Percentiles rank a stretch among this genome's conserved stretches.
These are phyloP conservation scores for Platycheirus rosarum DNA, from an alignment of 2,888 invertebrate genomes.

Conservation along the genomic window DNA sequence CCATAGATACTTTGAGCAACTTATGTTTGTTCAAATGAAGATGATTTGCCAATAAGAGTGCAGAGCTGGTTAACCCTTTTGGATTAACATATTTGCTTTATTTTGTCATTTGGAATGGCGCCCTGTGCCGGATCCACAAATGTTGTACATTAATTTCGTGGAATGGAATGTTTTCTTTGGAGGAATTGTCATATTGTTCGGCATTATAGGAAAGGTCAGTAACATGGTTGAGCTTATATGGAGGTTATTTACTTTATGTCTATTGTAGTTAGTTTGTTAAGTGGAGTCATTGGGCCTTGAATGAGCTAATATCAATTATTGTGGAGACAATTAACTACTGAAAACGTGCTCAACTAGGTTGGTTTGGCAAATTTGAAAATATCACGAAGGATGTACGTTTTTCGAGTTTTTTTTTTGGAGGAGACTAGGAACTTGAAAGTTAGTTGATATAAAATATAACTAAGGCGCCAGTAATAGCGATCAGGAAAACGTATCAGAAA, in stretches of 20 bases:
- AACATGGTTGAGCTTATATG: slow-evolving; percentile 7
- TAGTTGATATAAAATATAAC: no score
- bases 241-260: slow-evolving; percentile 30
- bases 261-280: not conserved
- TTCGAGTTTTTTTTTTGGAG: not conserved
- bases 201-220: slow-evolving; percentile 28
- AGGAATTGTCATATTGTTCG: not conserved
- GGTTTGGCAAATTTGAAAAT: not conserved
- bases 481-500: no score
- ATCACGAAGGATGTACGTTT: not conserved
- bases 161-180: slow-evolving; percentile 10
- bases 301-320: slow-evolving; percentile 25
- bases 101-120: not conserved
- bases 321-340: slow-evolving; percentile 1
- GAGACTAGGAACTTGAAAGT: not conserved
- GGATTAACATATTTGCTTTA: slow-evolving; percentile 8
- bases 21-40: slow-evolving; percentile 72
- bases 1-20: slow-evolving; percentile 70
- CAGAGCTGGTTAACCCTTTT: slow-evolving; percentile 30
- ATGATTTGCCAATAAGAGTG: slow-evolving; percentile 71
- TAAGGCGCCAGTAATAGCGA: no score
- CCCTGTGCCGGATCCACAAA: not conserved
- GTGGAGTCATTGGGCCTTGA: slow-evolving; percentile 3
- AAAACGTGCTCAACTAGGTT: slow-evolving; percentile 16
- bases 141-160: slow-evolving; percentile 1